phyloP scores from a whole-genome alignment of 2,888 invertebrate species.

The Athalia rosae region DNA sequence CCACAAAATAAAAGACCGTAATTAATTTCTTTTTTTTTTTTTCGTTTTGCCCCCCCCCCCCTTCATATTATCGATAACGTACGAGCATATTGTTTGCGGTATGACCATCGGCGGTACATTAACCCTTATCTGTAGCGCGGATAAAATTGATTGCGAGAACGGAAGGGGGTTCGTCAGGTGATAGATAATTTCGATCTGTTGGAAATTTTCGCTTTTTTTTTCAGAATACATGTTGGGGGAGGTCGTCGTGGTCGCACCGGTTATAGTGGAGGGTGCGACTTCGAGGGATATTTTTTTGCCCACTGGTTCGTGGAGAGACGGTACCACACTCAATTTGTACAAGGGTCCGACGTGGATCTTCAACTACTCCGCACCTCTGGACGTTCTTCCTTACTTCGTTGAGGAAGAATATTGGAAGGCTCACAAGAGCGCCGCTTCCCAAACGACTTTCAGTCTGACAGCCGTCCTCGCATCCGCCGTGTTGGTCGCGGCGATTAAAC shows the following conservation, averaged over 20 bases:
- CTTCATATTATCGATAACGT: neutral
- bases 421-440: neutral
- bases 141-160: no score
- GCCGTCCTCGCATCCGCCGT: neutral
- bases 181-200: neutral
- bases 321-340: conserved; percentile 70
- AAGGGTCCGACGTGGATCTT: conserved; percentile 78
- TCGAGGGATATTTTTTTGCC: conserved; percentile 84
- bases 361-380: conserved; percentile 79
- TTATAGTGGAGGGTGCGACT: conserved; percentile 77
- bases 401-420: conserved; percentile 43
- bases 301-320: conserved; percentile 81
- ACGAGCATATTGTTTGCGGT: neutral
- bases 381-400: conserved; percentile 80
- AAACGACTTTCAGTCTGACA: neutral
- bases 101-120: neutral
- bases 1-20: conserved; percentile 43
- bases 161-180: neutral
- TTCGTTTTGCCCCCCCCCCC: no score
- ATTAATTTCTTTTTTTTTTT: neutral
- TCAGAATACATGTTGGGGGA: conserved; percentile 86
- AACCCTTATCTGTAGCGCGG: neutral
- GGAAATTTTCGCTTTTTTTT: conserved; percentile 50
- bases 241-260: conserved; percentile 83
- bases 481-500: conserved; percentile 5